Base-by-base conservation (phyloP, 2,797 vertebrate species). In the Poecile montanus region DNA sequence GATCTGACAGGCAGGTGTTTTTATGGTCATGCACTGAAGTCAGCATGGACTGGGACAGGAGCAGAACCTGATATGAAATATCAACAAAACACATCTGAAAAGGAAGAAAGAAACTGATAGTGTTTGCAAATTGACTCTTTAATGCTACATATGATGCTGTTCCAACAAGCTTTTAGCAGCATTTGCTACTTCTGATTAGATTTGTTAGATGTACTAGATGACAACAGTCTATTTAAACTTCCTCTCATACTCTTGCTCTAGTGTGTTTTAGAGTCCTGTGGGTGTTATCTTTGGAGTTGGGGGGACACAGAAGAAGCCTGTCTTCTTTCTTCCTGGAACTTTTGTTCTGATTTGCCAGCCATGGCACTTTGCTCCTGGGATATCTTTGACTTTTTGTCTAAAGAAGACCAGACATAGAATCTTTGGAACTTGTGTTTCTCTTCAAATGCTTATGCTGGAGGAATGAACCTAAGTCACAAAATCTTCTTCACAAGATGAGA, bases 171-270 rank as follows among this genome's bases (percentile, higher is more conserved):
- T 90, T 91, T 89, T 91, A 93, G 60, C 32, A 16, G 66, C 89
- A 61, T 95, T 87, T 68, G n/a, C 94, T 94, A 36, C 88, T 87
- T 90, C 23, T 94, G 72, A 95, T 95, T 92, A 79, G 85, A 95
- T 96, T 96, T 95, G 68, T 51, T 34, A 48, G 67, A 85, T 88
- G 22, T 40, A 74, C 72, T 94, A 60, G 77, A 91, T 70, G 54
- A 66, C 54, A 91, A 81, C 63, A 85, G 88, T 85, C 68, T 94
- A 4, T 97, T 95, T 89, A 67, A 94, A 58, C 34, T 68, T 86
- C 88, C 91, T 63, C 76, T 95, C 57, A 92, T 93, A 53, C 71
- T 85, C 58, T 36, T 73, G 60, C 32, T 90, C 20, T 74, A 89
- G 83, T 0, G 0, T 87, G 29, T 84, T 93, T 94, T 42, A 16